Conservation (phyloP, 2,888 invertebrate species). For the Halictus ligatus region DNA sequence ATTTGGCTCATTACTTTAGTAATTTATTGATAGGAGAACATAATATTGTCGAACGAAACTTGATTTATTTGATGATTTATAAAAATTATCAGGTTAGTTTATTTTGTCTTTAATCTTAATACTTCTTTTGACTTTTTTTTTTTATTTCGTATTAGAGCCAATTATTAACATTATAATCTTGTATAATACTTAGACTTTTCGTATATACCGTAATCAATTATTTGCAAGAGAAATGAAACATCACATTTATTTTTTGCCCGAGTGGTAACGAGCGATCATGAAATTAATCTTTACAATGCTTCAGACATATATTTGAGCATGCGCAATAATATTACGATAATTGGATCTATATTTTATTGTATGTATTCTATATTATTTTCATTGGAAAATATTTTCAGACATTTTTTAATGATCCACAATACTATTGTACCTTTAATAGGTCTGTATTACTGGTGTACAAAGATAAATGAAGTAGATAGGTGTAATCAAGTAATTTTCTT, state of each 20-base stretch:
- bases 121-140: conserved; percentile 37
- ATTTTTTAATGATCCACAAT: conserved; percentile 48
- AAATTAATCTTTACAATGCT: conserved; percentile 49
- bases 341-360: conserved; percentile 56
- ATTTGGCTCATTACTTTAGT: conserved; percentile 57
- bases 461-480: conserved; percentile 60
- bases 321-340: conserved; percentile 59
- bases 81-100: conserved; percentile 11
- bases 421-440: conserved; percentile 55
- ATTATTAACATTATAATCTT: conserved; percentile 27
- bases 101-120: conserved; percentile 24
- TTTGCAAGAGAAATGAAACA: conserved; percentile 17
- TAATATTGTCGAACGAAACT: conserved; percentile 20
- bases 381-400: conserved; percentile 50
- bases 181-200: conserved; percentile 20
- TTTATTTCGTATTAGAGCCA: conserved; percentile 10
- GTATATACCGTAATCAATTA: conserved; percentile 11
- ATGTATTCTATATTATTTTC: conserved; percentile 45
- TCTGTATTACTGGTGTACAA: conserved; percentile 65
- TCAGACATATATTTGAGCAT: conserved; percentile 56
- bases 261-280: conserved; percentile 26
- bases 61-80: conserved; percentile 31
- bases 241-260: conserved; percentile 28
- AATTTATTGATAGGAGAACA: conserved; percentile 56
- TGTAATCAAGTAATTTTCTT: conserved; percentile 58